Evolutionary conservation across 2,797 vertebrate species (phyloP), one percentile per base, ranked within the genome.

Genomic region (Gadopsis marmoratus): DNA sequence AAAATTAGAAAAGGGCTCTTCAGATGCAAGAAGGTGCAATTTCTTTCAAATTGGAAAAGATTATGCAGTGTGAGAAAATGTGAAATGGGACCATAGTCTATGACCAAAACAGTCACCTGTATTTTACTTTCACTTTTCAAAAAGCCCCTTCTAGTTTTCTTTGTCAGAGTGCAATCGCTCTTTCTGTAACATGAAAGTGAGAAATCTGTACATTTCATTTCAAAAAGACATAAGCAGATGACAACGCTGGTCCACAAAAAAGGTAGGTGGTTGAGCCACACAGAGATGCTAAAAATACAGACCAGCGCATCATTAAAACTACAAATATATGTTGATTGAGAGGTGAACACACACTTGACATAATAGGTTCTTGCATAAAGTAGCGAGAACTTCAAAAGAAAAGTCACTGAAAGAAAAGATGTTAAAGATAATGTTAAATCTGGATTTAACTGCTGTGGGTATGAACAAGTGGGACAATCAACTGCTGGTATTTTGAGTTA

Each of bases 241-340:
- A 0, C 4, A 31, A 23, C 3, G 3, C 9, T 67, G n/a, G 65
- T 67, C 47, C 47, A 23, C 31, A 64, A 35, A 35, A 61, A 35
- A 10, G 14, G 33, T 14, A 21, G n/a, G 7, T 17, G 12, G 23
- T 67, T 50, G n/a, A 78, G 26, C n/a, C 5, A 31, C n/a, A 35
- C 23, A 45, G 8, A 26, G 29, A 60, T 55, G 33, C 31, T 62
- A 7, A 63, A n/a, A 69, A 63, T 33, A 70, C 23, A 41, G 8
- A 1, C 8, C 21, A 62, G 39, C 39, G 31, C 12, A 53, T 29
- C 9, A 31, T 66, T 39, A 83, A 76, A 74, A 77, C 21, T 43
- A 43, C 10, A 43, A 62, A 37, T 17, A 54, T 26, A 33, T 33
- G 53, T 35, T 41, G 26, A 54, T 19, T 8, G 11, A 64, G 43